These are phyloP conservation scores for Dasypus novemcinctus DNA, from an alignment of 2,113 vertebrate species.

Conservation along the genomic window DNA sequence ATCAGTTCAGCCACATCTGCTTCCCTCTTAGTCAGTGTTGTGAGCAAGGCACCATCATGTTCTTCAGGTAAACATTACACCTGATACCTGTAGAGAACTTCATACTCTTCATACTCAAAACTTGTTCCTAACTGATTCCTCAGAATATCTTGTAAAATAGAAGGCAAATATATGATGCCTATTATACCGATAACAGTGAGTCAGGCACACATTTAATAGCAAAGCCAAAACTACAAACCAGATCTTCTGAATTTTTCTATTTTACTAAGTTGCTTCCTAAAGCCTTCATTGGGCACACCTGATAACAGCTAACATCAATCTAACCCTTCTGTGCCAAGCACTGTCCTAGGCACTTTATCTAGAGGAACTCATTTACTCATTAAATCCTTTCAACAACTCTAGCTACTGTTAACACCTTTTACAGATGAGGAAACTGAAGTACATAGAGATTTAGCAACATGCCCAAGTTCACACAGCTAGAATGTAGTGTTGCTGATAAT, in stretches of 20 bases:
- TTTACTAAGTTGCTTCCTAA: conserved; percentile 3
- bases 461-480: background rate
- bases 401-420: conserved; percentile 43
- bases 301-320: conserved; percentile 19
- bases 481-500: conserved; percentile 38
- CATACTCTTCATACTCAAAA: conserved; percentile 41
- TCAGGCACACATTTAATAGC: conserved; percentile 12
- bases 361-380: conserved; percentile 29
- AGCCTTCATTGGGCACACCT: background rate
- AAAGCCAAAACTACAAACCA: conserved; percentile 32
- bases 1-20: too few relatives aligned
- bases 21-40: conserved; percentile 59
- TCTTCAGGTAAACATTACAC: conserved; percentile 66
- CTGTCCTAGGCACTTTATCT: background rate
- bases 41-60: conserved; percentile 59
- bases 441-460: conserved; percentile 55
- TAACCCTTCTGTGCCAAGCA: conserved; percentile 32
- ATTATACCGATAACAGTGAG: conserved; percentile 37
- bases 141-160: conserved; percentile 2
- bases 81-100: conserved; percentile 40
- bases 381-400: conserved; percentile 34
- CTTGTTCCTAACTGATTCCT: conserved; percentile 41
- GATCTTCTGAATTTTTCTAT: conserved; percentile 28
- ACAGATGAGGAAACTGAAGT: conserved; percentile 44
- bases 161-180: background rate